A percentile compares a stretch with the other conserved stretches of the same genome.
Conservation (phyloP, 2,888 invertebrate genomes). For the Pollenia griseotomentosa region DNA sequence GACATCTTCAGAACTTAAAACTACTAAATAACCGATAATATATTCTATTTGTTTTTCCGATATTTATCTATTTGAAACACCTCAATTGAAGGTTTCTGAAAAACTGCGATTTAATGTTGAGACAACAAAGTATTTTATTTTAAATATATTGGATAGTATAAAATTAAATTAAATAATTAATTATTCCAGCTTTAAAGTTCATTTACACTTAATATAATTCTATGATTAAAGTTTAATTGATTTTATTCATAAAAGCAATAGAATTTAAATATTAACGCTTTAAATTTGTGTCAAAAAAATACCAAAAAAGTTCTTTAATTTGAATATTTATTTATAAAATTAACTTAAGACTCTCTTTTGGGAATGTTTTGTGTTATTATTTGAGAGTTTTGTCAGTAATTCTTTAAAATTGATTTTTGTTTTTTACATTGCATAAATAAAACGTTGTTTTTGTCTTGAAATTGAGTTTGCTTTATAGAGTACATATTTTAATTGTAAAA, state of each 20-base stretch:
- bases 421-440: no score
- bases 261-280: neutral
- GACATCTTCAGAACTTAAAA: slow-evolving; percentile 55
- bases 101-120: slow-evolving; percentile 27
- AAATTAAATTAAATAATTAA: slow-evolving; percentile 24
- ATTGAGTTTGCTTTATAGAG: no score
- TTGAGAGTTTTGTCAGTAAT: no score
- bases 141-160: slow-evolving; percentile 14
- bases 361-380: no score
- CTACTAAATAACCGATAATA: slow-evolving; percentile 10
- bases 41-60: neutral
- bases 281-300: no score
- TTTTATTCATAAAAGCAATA: neutral
- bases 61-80: neutral
- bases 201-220: slow-evolving; percentile 33
- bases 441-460: no score
- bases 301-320: no score
- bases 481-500: no score
- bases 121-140: slow-evolving; percentile 44
- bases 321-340: no score
- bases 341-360: no score
- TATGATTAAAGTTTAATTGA: slow-evolving; percentile 11
- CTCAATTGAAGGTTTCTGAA: slow-evolving; percentile 34
- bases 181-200: slow-evolving; percentile 52
- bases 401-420: no score